Conservation (phyloP, 2,797 vertebrate species). For the Orestias chungarensis region DNA sequence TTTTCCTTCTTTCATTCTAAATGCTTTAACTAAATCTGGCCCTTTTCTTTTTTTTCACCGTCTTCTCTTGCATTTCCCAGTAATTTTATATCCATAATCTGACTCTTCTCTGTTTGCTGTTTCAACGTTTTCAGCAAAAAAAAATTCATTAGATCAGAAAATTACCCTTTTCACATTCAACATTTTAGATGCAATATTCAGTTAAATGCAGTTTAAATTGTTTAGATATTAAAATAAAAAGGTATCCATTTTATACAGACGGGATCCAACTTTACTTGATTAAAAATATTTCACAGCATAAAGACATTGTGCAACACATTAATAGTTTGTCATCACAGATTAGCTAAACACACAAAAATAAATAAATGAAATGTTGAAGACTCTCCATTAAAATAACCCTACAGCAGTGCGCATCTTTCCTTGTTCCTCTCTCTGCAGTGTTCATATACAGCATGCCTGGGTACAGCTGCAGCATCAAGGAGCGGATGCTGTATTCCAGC, state of each 20-base stretch:
- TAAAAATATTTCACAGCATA: background rate
- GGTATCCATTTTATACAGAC: background rate
- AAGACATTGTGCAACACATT: background rate
- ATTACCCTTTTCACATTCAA: background rate
- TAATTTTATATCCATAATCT: background rate
- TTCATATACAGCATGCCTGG: conserved; percentile 99
- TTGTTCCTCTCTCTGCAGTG: conserved; percentile 74
- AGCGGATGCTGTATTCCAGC: conserved; percentile 98
- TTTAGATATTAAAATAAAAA: background rate
- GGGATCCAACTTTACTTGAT: background rate
- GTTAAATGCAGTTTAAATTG: background rate
- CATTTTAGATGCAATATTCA: background rate
- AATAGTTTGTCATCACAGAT: background rate
- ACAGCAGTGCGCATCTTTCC: background rate
- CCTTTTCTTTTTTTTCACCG: too few species aligned
- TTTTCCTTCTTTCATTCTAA: background rate
- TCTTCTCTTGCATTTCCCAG: background rate
- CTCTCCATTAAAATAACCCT: too few species aligned
- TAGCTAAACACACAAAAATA: background rate
- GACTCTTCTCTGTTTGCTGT: background rate
- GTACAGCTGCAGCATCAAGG: conserved; percentile 96
- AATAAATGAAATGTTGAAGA: background rate
- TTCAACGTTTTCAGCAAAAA: background rate
- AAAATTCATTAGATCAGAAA: too few species aligned
- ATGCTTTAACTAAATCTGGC: background rate